Percentiles rank a stretch among this genome's conserved stretches.
Conservation (phyloP, 2,113 vertebrate species). For the Cryptoleucopteryx plumbea region DNA sequence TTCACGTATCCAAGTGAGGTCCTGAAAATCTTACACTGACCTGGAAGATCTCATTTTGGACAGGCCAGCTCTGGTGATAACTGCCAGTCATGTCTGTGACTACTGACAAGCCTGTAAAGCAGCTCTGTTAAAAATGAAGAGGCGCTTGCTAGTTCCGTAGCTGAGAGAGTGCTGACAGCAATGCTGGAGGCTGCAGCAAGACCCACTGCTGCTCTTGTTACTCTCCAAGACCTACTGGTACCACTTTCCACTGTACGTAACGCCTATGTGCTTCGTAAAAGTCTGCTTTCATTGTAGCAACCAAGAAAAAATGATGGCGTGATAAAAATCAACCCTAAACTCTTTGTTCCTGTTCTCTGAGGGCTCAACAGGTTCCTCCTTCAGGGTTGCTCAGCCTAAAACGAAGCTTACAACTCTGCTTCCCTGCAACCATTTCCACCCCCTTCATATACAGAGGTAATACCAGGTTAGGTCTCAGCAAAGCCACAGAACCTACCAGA, state of each 20-base stretch:
- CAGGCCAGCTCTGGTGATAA: background rate
- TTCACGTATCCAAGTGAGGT: background rate
- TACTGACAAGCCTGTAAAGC: background rate
- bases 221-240: background rate
- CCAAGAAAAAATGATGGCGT: background rate
- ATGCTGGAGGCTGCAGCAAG: background rate
- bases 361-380: background rate
- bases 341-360: background rate
- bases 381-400: background rate
- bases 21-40: background rate
- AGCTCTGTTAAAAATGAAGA: background rate
- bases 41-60: background rate
- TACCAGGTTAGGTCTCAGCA: background rate
- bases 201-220: background rate
- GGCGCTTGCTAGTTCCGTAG: background rate
- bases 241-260: background rate
- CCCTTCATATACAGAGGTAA: background rate
- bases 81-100: background rate
- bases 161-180: background rate
- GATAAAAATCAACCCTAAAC: background rate
- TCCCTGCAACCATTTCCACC: background rate
- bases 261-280: background rate
- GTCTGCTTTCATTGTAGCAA: background rate
- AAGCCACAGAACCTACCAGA: background rate
- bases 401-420: background rate